Evolutionary conservation across 92 coral and sea anemone genomes (phyloP).

Genomic region (Umimayanthus chanpuru): DNA sequence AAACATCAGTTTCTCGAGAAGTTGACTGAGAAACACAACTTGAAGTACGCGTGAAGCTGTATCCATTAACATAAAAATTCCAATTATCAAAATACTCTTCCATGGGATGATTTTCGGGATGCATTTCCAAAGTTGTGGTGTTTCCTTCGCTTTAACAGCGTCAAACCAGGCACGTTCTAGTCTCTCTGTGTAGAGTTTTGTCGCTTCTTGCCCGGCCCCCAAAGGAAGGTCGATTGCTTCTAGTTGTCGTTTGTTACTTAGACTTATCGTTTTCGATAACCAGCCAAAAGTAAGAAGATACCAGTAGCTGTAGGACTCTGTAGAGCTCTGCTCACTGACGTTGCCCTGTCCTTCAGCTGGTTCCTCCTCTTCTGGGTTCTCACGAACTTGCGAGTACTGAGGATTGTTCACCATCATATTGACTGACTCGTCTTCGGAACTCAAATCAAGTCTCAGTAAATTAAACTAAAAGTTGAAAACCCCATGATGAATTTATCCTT

Average conservation of each 20-base stretch:
- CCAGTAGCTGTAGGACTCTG: conserved; percentile 16
- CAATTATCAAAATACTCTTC: background rate
- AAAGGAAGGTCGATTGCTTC: conserved; percentile 12
- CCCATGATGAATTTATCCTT: background rate
- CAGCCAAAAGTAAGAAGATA: conserved; percentile 30
- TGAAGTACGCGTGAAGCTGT: conserved; percentile 15
- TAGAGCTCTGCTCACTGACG: background rate
- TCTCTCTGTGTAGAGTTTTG: conserved; percentile 29
- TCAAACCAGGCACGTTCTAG: conserved; percentile 2
- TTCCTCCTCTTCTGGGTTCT: background rate
- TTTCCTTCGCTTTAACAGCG: conserved; percentile 14
- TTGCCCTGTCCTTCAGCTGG: background rate
- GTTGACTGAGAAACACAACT: conserved; percentile 21
- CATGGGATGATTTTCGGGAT: conserved; percentile 11
- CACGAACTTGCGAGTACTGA: background rate
- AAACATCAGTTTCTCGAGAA: conserved; percentile 25
- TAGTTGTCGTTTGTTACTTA: background rate
- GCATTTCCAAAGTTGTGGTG: conserved; percentile 28
- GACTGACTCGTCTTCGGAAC: background rate
- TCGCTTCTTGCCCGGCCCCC: conserved; percentile 15
- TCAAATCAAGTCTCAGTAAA: background rate
- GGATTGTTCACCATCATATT: background rate
- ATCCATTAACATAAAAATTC: background rate
- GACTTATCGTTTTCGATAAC: conserved; percentile 8
- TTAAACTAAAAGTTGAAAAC: background rate